phyloP scores from a whole-genome alignment of 1,140 invertebrate species.

The Phymorhynchus buccinoides region DNA sequence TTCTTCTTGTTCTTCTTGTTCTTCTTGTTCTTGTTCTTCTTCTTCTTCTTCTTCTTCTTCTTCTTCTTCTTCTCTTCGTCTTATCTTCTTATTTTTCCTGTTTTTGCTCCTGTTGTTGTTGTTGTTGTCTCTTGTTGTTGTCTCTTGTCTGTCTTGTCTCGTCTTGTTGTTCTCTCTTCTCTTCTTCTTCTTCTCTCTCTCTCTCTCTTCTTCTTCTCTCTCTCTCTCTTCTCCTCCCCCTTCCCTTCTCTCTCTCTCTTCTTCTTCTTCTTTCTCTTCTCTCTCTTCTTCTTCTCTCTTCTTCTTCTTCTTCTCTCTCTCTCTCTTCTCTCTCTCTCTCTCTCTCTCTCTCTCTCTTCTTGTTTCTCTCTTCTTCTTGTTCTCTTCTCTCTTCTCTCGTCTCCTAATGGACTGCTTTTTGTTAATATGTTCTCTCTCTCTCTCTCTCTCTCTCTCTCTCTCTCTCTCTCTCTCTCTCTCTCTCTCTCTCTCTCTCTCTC shows the following conservation, averaged over 20 bases:
- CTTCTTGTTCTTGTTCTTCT: too few species aligned
- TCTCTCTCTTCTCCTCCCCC: not conserved
- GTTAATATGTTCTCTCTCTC: not conserved
- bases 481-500: not conserved
- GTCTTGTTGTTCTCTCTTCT: too few species aligned
- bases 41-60: not conserved
- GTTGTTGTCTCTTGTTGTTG: too few species aligned
- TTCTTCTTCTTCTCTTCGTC: not conserved
- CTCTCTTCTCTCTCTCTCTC: not conserved
- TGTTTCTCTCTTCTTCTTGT: slow-evolving; percentile 6
- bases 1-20: too few species aligned
- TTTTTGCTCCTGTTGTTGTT: too few species aligned
- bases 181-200: not conserved
- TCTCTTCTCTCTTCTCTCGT: not conserved
- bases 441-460: not conserved
- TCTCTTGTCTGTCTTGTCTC: too few species aligned
- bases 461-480: not conserved
- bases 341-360: not conserved
- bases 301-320: not conserved
- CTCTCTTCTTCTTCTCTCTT: not conserved
- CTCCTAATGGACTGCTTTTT: not conserved
- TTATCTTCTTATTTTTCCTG: not conserved
- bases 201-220: not conserved
- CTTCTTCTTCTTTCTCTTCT: not conserved
- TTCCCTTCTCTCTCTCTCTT: not conserved